Percentiles rank a stretch among this genome's conserved stretches.
These are phyloP conservation scores for Platichthys stellatus DNA, from an alignment of 2,113 vertebrate genomes.

Conservation along the genomic window DNA sequence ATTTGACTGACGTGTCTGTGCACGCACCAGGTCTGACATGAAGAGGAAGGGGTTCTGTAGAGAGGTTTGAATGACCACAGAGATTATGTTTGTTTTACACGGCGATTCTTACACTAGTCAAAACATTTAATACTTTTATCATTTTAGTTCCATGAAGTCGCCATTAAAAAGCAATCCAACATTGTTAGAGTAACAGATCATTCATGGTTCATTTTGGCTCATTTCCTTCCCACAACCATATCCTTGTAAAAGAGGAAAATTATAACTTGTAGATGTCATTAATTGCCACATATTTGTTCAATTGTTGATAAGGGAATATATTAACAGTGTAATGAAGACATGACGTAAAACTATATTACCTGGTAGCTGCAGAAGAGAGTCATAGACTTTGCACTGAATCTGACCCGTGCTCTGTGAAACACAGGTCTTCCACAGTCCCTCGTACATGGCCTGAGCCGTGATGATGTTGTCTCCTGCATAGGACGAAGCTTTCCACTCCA, in stretches of 20 bases:
- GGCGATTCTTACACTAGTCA: neutral
- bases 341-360: constrained; percentile 74
- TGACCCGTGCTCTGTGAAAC: constrained; percentile 95
- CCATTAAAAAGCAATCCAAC: neutral
- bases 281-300: neutral
- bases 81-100: neutral
- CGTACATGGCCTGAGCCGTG: constrained; percentile 92
- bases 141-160: neutral
- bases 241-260: neutral
- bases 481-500: constrained; percentile 94
- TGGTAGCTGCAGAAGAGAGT: constrained; percentile 90
- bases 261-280: neutral
- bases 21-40: constrained; percentile 36
- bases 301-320: neutral
- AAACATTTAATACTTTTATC: neutral
- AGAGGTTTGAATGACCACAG: constrained; percentile 26
- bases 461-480: constrained; percentile 93
- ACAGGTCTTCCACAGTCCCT: constrained; percentile 95
- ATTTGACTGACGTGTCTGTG: constrained; percentile 72
- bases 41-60: neutral
- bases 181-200: neutral
- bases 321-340: neutral
- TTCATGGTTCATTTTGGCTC: neutral
- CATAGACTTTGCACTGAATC: constrained; percentile 93
- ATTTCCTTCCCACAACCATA: neutral